These are phyloP conservation scores for Scolopax mira DNA, from an alignment of 2,113 vertebrate genomes.

Conservation along the genomic window DNA sequence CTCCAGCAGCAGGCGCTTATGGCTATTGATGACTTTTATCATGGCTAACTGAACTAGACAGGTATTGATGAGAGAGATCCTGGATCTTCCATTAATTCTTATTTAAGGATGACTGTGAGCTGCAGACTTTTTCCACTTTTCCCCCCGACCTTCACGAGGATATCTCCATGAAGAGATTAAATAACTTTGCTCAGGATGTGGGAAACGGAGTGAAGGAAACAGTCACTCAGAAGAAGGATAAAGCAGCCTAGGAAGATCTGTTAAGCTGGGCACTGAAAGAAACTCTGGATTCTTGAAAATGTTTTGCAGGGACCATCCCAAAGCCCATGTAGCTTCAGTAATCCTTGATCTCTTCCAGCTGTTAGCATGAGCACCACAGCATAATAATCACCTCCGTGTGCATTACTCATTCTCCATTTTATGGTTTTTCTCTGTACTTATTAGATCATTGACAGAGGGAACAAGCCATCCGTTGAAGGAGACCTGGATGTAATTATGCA, in stretches of 20 bases:
- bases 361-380: constrained; percentile 15
- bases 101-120: background rate
- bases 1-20: background rate
- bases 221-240: background rate
- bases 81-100: background rate
- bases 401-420: constrained; percentile 35
- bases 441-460: constrained; percentile 40
- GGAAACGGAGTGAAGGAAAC: background rate
- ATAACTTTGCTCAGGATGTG: background rate
- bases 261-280: constrained; percentile 35
- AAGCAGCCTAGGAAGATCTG: background rate
- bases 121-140: background rate
- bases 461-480: constrained; percentile 34
- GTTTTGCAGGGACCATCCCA: constrained; percentile 23
- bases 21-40: background rate
- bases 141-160: background rate
- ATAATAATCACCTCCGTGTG: constrained; percentile 48
- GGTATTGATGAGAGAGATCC: background rate
- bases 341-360: constrained; percentile 68
- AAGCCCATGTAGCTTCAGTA: constrained; percentile 40
- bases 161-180: background rate
- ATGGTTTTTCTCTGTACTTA: constrained; percentile 8
- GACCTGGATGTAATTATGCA: constrained; percentile 60
- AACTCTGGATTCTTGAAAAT: constrained; percentile 45
- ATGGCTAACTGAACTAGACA: background rate